Base-by-base conservation (phyloP, 2,113 vertebrate genomes). In the Macquaria australasica region DNA sequence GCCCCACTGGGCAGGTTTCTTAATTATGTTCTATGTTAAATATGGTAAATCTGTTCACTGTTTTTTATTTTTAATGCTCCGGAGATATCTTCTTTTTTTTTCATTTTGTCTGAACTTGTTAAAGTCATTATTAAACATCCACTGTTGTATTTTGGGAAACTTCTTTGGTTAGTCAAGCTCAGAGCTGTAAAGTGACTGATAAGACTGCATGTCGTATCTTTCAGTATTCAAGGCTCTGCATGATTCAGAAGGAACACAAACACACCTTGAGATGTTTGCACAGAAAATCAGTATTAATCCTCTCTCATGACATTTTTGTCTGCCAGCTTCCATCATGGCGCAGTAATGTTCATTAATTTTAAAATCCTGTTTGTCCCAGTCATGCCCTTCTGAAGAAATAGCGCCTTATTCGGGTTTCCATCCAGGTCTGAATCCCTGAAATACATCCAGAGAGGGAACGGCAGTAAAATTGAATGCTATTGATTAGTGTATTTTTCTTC, bases 241-340 rank as follows among this genome's bases (percentile, higher is more conserved):
- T 87, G 73, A 90, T 51, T 91, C 89, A 85, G 71, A 62, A 64
- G 72, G 39, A 81, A 85, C 64, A 68, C 71, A 78, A 66, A 72
- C 70, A 74, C 76, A 87, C 73, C 84, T 82, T 81, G 70, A 83
- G 71, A 76, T 79, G 64, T 82, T 79, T 88, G 73, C 53, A 73
- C 77, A 86, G 73, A 84, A 87, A 91, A 89, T 81, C 68, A 68
- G 76, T 39, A 82, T 88, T 74, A 87, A 90, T 89, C 73, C 79
- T 73, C 77, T 81, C 50, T 77, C 84, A 71, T 77, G 83, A 80
- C 66, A 81, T 78, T 80, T 88, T 69, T 62, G 50, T 91, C 84
- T 75, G 67, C 55, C 80, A 68, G 25, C 73, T 75, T 82, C 75
- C 79, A 86, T 84, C 72, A 68, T 37, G 53, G 75, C 64, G 2